Percentiles rank a stretch among this genome's conserved stretches.
phyloP scores from a whole-genome alignment of 2,113 vertebrate species.

The Anhinga anhinga region DNA sequence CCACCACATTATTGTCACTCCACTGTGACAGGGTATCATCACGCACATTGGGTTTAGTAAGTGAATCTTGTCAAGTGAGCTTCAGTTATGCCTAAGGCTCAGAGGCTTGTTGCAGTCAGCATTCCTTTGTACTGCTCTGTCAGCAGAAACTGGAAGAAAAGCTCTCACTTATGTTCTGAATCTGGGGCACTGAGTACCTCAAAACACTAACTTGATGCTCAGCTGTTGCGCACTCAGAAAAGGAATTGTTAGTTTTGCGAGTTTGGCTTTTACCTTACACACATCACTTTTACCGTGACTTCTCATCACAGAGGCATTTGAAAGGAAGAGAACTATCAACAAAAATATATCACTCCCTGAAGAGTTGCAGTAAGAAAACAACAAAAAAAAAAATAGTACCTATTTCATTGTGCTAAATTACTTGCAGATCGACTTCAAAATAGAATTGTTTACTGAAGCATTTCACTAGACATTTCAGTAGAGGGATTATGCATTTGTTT shows the following conservation, averaged over 20 bases:
- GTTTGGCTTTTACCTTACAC: neutral
- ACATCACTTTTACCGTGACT: neutral
- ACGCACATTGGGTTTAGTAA: neutral
- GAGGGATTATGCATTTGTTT: neutral
- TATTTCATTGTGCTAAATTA: neutral
- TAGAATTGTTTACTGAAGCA: neutral
- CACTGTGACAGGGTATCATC: neutral
- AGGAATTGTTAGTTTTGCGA: neutral
- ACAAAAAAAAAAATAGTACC: neutral
- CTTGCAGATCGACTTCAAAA: neutral
- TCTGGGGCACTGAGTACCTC: neutral
- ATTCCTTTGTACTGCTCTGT: neutral
- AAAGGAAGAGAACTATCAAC: neutral
- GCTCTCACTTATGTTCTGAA: neutral
- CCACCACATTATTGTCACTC: neutral
- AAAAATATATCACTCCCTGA: neutral
- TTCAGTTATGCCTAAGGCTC: conserved; percentile 21
- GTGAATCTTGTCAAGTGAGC: conserved; percentile 40
- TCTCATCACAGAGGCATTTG: neutral
- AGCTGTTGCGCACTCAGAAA: neutral
- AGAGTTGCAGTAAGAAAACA: neutral
- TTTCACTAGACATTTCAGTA: neutral
- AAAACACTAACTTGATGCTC: neutral
- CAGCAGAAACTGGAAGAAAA: conserved; percentile 40
- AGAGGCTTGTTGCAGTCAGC: conserved; percentile 9